Percentiles rank a stretch among this genome's conserved stretches.
These are phyloP conservation scores for Crotalus viridis DNA, from an alignment of 2,113 vertebrate genomes.

Conservation along the genomic window DNA sequence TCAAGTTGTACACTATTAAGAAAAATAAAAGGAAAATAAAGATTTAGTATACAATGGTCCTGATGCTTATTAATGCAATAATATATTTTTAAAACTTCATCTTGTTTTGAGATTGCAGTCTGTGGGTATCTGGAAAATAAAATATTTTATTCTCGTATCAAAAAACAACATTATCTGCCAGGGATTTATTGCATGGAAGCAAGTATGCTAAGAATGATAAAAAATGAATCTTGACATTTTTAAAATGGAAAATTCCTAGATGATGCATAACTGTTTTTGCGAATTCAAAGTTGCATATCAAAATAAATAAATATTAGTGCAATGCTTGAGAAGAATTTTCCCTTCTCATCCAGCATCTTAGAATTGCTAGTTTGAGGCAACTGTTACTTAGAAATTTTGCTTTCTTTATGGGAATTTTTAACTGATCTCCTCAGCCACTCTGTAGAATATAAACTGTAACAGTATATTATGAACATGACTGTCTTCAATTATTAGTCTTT, in stretches of 20 bases:
- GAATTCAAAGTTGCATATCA: neutral
- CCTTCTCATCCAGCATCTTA: neutral
- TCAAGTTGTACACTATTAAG: slow-evolving; percentile 27
- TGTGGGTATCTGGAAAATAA: slow-evolving; percentile 9
- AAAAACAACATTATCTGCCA: neutral
- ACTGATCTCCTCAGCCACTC: neutral
- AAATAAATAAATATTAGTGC: neutral
- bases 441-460: neutral
- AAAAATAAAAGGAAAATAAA: slow-evolving; percentile 41
- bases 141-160: neutral
- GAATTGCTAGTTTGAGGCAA: neutral
- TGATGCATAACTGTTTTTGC: neutral
- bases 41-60: slow-evolving; percentile 21
- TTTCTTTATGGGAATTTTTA: neutral
- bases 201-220: neutral
- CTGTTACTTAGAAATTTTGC: neutral
- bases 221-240: neutral
- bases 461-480: neutral
- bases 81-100: slow-evolving; percentile 10
- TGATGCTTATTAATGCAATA: slow-evolving; percentile 25
- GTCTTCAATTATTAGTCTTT: neutral
- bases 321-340: neutral
- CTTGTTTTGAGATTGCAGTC: slow-evolving; percentile 19
- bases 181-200: neutral
- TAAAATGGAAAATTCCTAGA: neutral